Conservation (phyloP, 2,113 vertebrate species). For the Isurus oxyrinchus region DNA sequence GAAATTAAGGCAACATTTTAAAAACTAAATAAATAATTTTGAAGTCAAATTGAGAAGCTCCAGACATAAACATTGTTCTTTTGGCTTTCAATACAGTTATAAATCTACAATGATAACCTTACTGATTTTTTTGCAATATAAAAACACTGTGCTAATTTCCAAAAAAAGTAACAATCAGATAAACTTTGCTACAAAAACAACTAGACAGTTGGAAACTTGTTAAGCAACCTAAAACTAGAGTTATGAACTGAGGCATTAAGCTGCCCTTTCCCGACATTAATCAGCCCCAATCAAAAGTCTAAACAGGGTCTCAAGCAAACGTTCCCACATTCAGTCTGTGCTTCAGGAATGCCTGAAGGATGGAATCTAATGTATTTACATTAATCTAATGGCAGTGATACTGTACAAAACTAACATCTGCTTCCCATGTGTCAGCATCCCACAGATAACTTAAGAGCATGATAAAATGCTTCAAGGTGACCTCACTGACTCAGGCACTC, state of each 20-base stretch:
- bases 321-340: constrained; percentile 25
- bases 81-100: background rate
- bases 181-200: constrained; percentile 20
- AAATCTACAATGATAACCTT: background rate
- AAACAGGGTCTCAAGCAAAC: constrained; percentile 1
- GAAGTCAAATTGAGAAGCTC: background rate
- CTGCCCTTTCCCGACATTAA: constrained; percentile 33
- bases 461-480: background rate
- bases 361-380: constrained; percentile 34
- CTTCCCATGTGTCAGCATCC: constrained; percentile 18
- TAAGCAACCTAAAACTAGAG: constrained; percentile 3
- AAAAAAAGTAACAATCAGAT: background rate
- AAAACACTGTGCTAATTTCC: background rate
- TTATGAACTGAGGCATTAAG: constrained; percentile 13
- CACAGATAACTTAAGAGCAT: background rate
- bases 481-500: background rate
- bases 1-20: background rate
- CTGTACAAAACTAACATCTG: constrained; percentile 11
- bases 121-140: background rate
- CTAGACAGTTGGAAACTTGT: background rate
- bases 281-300: constrained; percentile 8
- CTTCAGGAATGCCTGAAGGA: constrained; percentile 3
- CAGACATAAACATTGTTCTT: background rate
- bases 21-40: background rate
- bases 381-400: constrained; percentile 15